Conservation (phyloP, 2,888 invertebrate genomes). For the Athripsodes cinereus region DNA sequence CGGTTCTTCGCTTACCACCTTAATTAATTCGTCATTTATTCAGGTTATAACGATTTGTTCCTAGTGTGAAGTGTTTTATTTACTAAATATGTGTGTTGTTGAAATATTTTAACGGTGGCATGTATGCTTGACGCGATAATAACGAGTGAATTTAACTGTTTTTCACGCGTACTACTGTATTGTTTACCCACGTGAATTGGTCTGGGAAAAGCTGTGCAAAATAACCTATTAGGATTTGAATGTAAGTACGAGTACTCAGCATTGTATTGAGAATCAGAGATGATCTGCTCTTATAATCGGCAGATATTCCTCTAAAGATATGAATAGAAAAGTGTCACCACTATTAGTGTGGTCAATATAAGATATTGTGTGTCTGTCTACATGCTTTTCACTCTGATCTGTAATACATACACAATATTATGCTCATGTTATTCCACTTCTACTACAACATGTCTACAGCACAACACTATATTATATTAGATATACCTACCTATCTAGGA, state of each 20-base stretch:
- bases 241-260: not conserved
- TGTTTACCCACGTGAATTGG: constrained; percentile 19
- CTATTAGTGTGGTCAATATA: not conserved
- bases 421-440: no score
- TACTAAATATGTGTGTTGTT: constrained; percentile 2
- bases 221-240: constrained; percentile 6
- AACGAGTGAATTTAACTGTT: constrained; percentile 6
- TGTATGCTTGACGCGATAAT: not conserved
- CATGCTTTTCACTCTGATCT: no score
- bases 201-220: constrained; percentile 8
- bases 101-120: not conserved
- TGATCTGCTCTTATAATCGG: no score
- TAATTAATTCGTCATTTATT: constrained; percentile 1
- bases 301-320: no score
- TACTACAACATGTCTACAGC: no score
- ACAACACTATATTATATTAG: no score
- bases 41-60: not conserved
- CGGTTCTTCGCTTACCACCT: not conserved
- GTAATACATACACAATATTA: no score
- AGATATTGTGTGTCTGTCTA: not conserved
- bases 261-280: not conserved
- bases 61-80: not conserved
- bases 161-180: constrained; percentile 6
- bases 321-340: no score
- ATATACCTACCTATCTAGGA: no score